A percentile compares a stretch with the other conserved stretches of the same genome.
Conservation (phyloP, 2,888 invertebrate species). For the Drosophila yooni region DNA sequence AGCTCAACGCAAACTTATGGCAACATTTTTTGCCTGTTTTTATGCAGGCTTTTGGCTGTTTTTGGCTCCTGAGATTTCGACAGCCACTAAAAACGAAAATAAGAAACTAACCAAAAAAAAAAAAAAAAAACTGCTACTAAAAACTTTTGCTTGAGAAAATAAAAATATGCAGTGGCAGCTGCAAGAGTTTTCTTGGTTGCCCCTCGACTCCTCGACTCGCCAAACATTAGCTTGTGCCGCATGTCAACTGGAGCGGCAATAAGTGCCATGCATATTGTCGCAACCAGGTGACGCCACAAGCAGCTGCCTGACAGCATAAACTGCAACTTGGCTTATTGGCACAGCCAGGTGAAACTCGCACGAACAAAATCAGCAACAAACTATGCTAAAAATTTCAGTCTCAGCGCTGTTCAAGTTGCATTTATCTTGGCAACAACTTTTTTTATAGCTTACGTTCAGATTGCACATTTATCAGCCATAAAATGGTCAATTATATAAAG, state of each 20-base stretch:
- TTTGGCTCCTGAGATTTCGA: slow-evolving; percentile 25
- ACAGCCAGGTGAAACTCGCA: slow-evolving; percentile 23
- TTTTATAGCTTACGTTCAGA: slow-evolving; percentile 19
- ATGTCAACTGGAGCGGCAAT: slow-evolving; percentile 78
- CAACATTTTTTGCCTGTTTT: slow-evolving; percentile 48
- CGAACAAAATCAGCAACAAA: slow-evolving; percentile 9
- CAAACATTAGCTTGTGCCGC: slow-evolving; percentile 48
- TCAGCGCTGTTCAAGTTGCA: slow-evolving; percentile 12
- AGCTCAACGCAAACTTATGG: slow-evolving; percentile 60
- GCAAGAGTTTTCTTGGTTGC: slow-evolving; percentile 17
- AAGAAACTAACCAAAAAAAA: not conserved
- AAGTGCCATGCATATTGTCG: slow-evolving; percentile 77
- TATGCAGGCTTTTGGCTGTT: slow-evolving; percentile 39
- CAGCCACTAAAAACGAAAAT: slow-evolving; percentile 27
- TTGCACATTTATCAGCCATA: slow-evolving; percentile 12
- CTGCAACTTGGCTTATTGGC: slow-evolving; percentile 57
- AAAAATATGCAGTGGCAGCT: slow-evolving; percentile 54
- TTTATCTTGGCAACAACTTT: slow-evolving; percentile 26
- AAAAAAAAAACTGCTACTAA: slow-evolving; percentile 19
- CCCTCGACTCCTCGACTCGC: not conserved
- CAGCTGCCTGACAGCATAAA: slow-evolving; percentile 31
- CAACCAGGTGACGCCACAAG: slow-evolving; percentile 63
- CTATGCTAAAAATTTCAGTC: slow-evolving; percentile 22
- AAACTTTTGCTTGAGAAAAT: slow-evolving; percentile 59
- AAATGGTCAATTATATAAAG: slow-evolving; percentile 34